Evolutionary conservation across 23 tunicate species (phyloP), one percentile per base, ranked within the genome.

Genomic region (Ascidia mentula): DNA sequence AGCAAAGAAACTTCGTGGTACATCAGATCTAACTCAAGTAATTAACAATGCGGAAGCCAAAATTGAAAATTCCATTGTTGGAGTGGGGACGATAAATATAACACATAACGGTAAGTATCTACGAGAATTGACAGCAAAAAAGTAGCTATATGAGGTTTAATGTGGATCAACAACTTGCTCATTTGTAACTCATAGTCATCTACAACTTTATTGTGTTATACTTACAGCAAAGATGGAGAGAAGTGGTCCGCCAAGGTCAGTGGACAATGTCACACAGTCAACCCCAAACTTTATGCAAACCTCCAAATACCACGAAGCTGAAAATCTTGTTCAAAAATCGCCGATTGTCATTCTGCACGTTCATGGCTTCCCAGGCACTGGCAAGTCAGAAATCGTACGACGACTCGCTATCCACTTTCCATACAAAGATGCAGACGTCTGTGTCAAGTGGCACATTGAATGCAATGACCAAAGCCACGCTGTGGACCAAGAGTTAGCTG

Each of bases 281-380:
- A 53, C 65, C 1, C 12, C 65, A 26, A 53, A 9, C 65, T 53
- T 53, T 9, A 53, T 53, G 1, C 65, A 53, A 53, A 53, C 65
- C 65, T 26, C 7, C 2, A 28, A 53, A 26, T 53, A 53, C 65
- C 4, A 20, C 24, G 13, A 9, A 53, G 65, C 65, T 28, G 65
- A 53, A 9, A 1, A 28, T 28, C 22, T 20, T 3, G 65, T 53
- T 9, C 22, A 53, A 28, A 53, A 53, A 3, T 26, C 65, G 24
- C 4, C 65, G 24, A 28, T 9, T 20, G 65, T 9, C 7, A 73
- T 86, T 5, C 59, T 79, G 40, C 74, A 37, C 34, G 73, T 82
- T 45, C 80, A 79, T 73, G 90, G 90, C 39, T 46, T 77, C 9
- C 90, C 90, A 8, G 90, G 90, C 36, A 73, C 84, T 24, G 90